These are phyloP conservation scores for Lepidochrysops patricia DNA, from an alignment of 2,888 invertebrate species.

Conservation along the genomic window DNA sequence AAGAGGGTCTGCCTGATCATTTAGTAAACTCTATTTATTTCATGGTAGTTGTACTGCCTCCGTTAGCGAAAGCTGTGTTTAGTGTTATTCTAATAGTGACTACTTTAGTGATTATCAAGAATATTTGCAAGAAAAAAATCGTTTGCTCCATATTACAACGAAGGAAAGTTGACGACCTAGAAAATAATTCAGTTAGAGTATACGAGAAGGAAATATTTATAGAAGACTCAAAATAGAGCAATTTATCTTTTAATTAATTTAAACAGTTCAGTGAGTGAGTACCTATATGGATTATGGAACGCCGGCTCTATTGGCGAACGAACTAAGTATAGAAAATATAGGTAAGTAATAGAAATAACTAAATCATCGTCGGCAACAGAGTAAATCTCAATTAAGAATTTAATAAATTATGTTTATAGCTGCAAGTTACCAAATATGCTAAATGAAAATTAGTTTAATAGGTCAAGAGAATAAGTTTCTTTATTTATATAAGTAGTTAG, in stretches of 20 bases:
- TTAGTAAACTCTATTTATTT: conserved; percentile 65
- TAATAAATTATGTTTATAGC: background rate
- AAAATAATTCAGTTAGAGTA: conserved; percentile 45
- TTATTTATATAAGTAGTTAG: too few relatives aligned
- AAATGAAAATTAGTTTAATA: background rate
- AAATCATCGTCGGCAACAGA: too few relatives aligned
- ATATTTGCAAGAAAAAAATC: conserved; percentile 39
- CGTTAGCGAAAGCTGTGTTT: conserved; percentile 46
- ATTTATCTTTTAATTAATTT: too few relatives aligned
- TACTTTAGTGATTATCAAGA: conserved; percentile 43
- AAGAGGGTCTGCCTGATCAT: conserved; percentile 70
- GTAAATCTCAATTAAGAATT: background rate
- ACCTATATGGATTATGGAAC: too few relatives aligned
- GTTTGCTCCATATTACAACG: conserved; percentile 44
- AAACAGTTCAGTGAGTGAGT: too few relatives aligned
- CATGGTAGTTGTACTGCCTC: conserved; percentile 66
- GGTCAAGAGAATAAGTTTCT: background rate
- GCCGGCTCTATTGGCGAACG: too few relatives aligned
- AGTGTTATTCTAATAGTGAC: conserved; percentile 38
- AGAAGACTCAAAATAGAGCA: conserved; percentile 27
- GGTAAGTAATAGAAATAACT: too few relatives aligned
- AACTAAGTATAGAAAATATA: too few relatives aligned
- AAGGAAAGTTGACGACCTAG: conserved; percentile 39
- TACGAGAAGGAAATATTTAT: conserved; percentile 53
- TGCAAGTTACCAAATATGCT: background rate